These are phyloP conservation scores for Pheosia gnoma DNA, from an alignment of 2,888 invertebrate species.

Conservation along the genomic window DNA sequence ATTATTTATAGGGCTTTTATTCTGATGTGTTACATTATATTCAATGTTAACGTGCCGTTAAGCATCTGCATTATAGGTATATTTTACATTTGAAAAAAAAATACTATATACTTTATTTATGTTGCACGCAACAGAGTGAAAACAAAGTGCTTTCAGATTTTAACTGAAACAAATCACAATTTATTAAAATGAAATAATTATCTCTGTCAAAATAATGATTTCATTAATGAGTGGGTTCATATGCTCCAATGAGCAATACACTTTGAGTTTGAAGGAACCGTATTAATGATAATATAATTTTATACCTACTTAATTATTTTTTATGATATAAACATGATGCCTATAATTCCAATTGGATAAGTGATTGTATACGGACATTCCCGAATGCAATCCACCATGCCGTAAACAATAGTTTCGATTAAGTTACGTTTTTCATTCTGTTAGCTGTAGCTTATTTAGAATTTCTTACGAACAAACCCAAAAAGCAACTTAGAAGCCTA, in stretches of 20 bases:
- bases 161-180: not conserved
- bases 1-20: too few relatives aligned
- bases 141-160: not conserved
- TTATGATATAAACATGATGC: too few relatives aligned
- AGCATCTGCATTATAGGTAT: not conserved
- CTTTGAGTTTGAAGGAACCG: not conserved
- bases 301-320: not conserved
- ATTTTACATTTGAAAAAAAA: not conserved
- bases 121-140: not conserved
- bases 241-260: not conserved
- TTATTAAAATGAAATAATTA: constrained; percentile 2
- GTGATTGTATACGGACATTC: too few relatives aligned
- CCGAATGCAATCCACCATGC: too few relatives aligned
- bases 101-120: not conserved
- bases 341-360: too few relatives aligned
- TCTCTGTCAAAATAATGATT: not conserved
- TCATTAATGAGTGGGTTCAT: constrained; percentile 1
- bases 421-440: too few relatives aligned
- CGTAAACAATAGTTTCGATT: too few relatives aligned
- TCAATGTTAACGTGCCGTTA: too few relatives aligned
- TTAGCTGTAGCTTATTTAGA: too few relatives aligned
- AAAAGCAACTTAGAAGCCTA: not conserved
- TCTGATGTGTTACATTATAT: too few relatives aligned
- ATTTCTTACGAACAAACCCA: too few relatives aligned
- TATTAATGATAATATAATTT: not conserved